These are phyloP conservation scores for Albula goreensis DNA, from an alignment of 2,113 vertebrate species.

Conservation along the genomic window DNA sequence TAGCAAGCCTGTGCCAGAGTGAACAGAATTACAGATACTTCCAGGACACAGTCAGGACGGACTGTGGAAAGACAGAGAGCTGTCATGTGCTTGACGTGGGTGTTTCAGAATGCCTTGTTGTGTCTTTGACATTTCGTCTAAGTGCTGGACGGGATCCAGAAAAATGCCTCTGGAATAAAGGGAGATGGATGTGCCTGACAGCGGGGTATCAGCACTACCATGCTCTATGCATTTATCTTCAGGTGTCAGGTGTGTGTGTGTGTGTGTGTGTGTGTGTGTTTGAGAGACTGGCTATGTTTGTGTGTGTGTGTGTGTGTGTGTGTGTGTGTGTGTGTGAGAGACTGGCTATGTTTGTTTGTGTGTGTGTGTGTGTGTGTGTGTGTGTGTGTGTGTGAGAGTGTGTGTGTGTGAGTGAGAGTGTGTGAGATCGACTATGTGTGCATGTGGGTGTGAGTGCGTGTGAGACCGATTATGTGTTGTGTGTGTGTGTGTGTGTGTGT, in stretches of 20 bases:
- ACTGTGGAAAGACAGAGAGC: background rate
- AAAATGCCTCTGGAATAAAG: slow-evolving; percentile 30
- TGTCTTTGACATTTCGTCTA: slow-evolving; percentile 22
- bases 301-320: background rate
- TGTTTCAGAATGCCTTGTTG: background rate
- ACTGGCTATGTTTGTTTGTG: no score
- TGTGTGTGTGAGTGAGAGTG: no score
- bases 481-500: no score
- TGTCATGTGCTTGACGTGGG: background rate
- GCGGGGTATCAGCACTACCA: background rate
- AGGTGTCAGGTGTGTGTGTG: background rate
- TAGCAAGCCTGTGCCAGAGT: background rate
- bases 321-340: no score
- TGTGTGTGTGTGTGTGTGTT: background rate
- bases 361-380: no score
- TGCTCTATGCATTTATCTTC: background rate
- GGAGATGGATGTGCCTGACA: background rate
- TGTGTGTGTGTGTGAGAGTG: no score
- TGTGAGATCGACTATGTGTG: no score
- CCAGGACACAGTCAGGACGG: background rate
- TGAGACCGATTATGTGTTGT: no score
- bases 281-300: background rate
- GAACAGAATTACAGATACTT: background rate
- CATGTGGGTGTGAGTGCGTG: no score
- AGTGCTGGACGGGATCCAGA: slow-evolving; percentile 24